Percentiles rank a stretch among this genome's conserved stretches.
Conservation (phyloP, 2,797 vertebrate species). For the Columba guinea region DNA sequence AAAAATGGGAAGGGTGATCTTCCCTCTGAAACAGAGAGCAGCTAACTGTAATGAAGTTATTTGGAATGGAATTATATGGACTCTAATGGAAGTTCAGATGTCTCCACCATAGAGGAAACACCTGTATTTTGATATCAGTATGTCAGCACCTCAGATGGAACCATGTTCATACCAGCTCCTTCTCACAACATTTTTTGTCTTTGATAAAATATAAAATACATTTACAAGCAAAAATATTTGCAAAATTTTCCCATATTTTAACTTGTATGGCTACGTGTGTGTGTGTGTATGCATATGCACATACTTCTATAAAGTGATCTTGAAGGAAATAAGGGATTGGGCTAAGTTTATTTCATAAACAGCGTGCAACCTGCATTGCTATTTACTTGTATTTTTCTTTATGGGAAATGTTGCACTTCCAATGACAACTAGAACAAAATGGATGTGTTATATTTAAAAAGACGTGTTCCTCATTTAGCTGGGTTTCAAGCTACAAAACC, state of each 20-base stretch:
- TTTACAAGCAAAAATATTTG: not conserved
- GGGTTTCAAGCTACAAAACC: not conserved
- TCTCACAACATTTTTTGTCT: not conserved
- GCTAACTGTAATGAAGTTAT: not conserved
- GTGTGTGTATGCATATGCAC: not conserved
- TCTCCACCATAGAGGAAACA: not conserved
- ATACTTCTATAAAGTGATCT: not conserved
- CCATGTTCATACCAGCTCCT: not conserved
- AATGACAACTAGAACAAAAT: not conserved
- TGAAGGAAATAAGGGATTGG: not conserved
- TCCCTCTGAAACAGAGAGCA: not conserved
- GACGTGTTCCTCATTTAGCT: not conserved
- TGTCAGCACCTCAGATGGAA: not conserved
- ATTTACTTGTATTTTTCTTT: not conserved
- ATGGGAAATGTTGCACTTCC: not conserved
- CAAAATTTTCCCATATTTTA: not conserved
- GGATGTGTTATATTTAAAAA: not conserved
- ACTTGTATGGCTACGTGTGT: fast-evolving
- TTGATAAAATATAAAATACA: not conserved
- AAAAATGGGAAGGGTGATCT: not conserved
- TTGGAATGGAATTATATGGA: not conserved
- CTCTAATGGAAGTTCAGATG: not conserved
- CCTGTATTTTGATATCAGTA: not conserved
- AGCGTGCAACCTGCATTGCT: not conserved
- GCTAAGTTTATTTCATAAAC: not conserved